A percentile compares a stretch with the other conserved stretches of the same genome.
These are phyloP conservation scores for Ochropleura plecta DNA, from an alignment of 2,888 invertebrate genomes.

Conservation along the genomic window DNA sequence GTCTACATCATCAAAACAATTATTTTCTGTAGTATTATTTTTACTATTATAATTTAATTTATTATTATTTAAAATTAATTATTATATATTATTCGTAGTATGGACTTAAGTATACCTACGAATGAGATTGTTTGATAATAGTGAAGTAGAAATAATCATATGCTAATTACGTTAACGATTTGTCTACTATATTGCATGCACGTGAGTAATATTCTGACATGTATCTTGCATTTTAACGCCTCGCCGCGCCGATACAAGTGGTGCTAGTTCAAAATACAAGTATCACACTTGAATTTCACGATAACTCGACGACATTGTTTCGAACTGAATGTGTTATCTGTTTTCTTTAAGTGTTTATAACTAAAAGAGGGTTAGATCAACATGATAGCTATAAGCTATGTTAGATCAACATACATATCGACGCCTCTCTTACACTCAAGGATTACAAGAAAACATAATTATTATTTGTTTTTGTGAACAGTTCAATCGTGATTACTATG, in stretches of 20 bases:
- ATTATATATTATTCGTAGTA: too few species aligned
- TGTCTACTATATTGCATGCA: not conserved
- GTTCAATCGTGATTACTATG: not conserved
- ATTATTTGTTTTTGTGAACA: not conserved
- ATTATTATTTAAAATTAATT: too few species aligned
- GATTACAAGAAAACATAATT: not conserved
- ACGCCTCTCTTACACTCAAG: not conserved
- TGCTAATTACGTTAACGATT: conserved; percentile 14
- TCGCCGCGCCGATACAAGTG: not conserved
- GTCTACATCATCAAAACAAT: conserved; percentile 5
- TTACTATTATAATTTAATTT: too few species aligned
- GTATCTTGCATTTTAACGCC: conserved; percentile 6
- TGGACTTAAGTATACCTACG: not conserved
- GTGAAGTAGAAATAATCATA: not conserved
- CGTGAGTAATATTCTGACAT: not conserved
- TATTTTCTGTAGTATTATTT: too few species aligned
- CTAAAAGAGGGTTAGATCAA: conserved; percentile 16
- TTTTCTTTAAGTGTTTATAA: conserved; percentile 31
- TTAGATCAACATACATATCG: conserved; percentile 1
- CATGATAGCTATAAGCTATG: conserved; percentile 10
- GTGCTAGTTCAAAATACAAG: conserved; percentile 4
- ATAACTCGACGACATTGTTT: conserved; percentile 16
- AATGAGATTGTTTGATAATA: conserved; percentile 6
- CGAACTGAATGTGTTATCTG: conserved; percentile 9
- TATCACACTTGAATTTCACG: conserved; percentile 17